phyloP scores from a whole-genome alignment of 2,797 vertebrate genomes.

The Halcyon leucocephala region DNA sequence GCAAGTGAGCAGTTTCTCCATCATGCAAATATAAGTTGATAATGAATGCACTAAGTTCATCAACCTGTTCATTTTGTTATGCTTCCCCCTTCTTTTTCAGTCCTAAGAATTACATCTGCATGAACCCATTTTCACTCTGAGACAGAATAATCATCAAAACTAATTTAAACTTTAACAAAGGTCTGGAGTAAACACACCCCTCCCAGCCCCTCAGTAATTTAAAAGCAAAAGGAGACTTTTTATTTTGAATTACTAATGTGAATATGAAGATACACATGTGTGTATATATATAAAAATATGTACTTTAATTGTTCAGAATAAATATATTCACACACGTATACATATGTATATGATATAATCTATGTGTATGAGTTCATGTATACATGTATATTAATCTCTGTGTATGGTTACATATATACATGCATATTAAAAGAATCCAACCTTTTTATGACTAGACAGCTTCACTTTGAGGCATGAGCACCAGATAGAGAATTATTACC shows the following conservation, averaged over 20 bases:
- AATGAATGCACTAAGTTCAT: slow-evolving; percentile 24
- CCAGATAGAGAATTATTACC: slow-evolving; percentile 3
- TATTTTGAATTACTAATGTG: too few relatives aligned
- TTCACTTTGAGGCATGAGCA: neutral
- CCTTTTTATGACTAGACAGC: neutral
- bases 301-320: neutral
- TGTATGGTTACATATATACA: neutral
- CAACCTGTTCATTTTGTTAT: neutral
- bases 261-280: rapidly evolving
- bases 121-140: neutral
- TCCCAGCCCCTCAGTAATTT: neutral
- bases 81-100: neutral
- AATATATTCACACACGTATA: neutral
- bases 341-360: neutral
- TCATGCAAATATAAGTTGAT: slow-evolving; percentile 26
- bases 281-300: neutral
- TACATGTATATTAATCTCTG: neutral
- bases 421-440: neutral
- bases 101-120: neutral
- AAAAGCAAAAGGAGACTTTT: neutral
- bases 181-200: neutral
- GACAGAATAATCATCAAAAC: neutral
- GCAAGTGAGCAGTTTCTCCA: slow-evolving; percentile 13
- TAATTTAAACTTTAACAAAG: neutral
- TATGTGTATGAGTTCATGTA: neutral